phyloP scores from a whole-genome alignment of 2,113 vertebrate genomes.

The Phasianus colchicus region DNA sequence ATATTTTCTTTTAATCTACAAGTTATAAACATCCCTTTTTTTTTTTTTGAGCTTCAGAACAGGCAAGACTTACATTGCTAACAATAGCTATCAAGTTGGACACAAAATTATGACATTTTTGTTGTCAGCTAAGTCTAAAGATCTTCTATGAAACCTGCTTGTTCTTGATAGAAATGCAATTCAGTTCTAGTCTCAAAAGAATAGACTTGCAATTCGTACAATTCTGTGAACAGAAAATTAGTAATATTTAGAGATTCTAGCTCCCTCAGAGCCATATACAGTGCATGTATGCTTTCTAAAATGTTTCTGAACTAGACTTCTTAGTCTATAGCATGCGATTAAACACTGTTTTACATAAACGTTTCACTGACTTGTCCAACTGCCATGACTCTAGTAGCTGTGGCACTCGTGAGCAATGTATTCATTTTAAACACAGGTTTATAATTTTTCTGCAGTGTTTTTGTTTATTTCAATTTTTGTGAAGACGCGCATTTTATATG shows the following conservation, averaged over 20 bases:
- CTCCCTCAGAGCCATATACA: neutral
- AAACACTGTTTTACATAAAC: neutral
- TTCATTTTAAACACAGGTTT: neutral
- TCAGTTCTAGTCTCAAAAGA: neutral
- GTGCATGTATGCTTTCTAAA: neutral
- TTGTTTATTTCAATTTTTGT: neutral
- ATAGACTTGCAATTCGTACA: neutral
- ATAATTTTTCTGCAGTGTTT: neutral
- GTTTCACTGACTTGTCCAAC: neutral
- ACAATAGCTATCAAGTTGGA: neutral
- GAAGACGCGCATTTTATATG: neutral
- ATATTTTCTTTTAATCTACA: neutral
- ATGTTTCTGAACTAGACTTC: neutral
- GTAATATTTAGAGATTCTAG: neutral
- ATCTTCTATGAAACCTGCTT: neutral
- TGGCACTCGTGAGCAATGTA: neutral
- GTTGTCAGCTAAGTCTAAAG: neutral
- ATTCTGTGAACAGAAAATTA: neutral
- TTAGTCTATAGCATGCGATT: neutral
- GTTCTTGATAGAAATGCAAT: neutral
- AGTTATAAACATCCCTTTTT: neutral
- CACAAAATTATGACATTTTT: neutral
- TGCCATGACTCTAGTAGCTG: neutral
- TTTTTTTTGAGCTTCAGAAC: neutral
- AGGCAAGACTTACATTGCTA: neutral